Conservation (phyloP, 2,113 vertebrate species). For the Protobothrops mucrosquamatus region DNA sequence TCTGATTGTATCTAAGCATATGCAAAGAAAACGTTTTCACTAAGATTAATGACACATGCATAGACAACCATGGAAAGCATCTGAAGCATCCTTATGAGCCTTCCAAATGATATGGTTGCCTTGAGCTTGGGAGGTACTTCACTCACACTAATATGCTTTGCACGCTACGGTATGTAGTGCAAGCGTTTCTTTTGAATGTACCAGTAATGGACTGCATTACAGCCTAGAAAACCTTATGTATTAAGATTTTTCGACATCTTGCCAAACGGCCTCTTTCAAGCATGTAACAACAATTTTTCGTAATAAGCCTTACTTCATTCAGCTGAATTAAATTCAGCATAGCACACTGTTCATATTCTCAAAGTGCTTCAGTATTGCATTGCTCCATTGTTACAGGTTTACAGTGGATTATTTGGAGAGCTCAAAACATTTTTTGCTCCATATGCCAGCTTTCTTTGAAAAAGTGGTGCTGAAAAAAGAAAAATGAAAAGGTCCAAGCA, state of each 20-base stretch:
- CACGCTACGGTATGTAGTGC: not conserved
- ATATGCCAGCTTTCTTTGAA: not conserved
- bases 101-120: not conserved
- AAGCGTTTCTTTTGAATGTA: not conserved
- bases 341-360: not conserved
- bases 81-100: not conserved
- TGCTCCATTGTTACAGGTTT: not conserved
- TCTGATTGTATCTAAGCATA: not conserved
- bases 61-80: not conserved
- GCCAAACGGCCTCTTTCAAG: not conserved
- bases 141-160: not conserved
- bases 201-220: not conserved
- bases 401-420: not conserved
- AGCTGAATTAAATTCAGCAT: not conserved
- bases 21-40: not conserved
- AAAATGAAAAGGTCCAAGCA: not conserved
- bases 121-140: not conserved
- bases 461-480: not conserved
- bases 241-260: not conserved
- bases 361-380: not conserved
- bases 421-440: not conserved
- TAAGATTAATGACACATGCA: not conserved
- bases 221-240: not conserved
- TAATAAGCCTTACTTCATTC: not conserved
- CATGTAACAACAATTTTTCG: not conserved